Conservation (phyloP, 2,797 vertebrate species). For the Sebastes kiyomatsui region DNA sequence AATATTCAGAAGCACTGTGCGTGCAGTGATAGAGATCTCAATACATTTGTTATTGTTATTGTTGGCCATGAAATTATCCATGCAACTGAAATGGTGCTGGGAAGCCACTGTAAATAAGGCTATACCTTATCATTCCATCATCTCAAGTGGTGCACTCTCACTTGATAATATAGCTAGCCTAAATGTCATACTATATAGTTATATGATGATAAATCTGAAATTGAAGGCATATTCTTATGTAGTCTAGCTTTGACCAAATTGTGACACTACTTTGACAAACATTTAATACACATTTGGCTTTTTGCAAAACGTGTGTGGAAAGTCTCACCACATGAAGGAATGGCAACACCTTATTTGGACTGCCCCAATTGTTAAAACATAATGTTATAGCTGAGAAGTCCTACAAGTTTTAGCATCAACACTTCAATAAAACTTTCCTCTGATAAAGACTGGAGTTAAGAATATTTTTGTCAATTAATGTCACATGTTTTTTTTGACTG, state of each 20-base stretch:
- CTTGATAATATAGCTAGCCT: neutral
- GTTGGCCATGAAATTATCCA: neutral
- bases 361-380: neutral
- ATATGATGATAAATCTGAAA: neutral
- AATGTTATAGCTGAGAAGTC: neutral
- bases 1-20: neutral
- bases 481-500: neutral
- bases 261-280: neutral
- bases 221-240: neutral
- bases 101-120: neutral
- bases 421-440: neutral
- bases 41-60: neutral
- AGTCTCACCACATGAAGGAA: neutral
- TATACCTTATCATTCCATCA: neutral
- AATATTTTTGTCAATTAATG: neutral
- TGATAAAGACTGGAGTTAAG: neutral
- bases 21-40: conserved; percentile 10
- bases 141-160: neutral
- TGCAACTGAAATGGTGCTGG: neutral
- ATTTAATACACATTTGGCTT: neutral
- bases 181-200: neutral
- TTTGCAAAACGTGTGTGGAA: neutral
- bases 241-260: neutral
- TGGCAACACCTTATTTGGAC: neutral
- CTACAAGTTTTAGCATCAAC: neutral